A percentile compares a stretch with the other conserved stretches of the same genome.
Evolutionary conservation across 1,140 invertebrate species (phyloP).

Genomic region (Cepaea nemoralis): DNA sequence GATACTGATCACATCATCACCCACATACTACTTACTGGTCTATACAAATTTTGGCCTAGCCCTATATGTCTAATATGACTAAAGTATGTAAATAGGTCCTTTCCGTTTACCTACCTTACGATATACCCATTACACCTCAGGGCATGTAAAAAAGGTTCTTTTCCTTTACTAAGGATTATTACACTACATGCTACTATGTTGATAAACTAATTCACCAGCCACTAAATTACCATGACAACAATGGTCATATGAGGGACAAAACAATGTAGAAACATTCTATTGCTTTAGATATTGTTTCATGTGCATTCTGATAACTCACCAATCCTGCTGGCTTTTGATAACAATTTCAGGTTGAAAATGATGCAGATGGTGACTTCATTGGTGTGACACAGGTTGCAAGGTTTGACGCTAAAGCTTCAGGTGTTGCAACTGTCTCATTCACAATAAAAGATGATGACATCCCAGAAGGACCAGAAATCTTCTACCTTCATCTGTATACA

Average conservation of each 20-base stretch:
- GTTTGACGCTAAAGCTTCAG: slow-evolving; percentile 49
- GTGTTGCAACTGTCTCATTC: slow-evolving; percentile 56
- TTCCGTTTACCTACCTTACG: too few relatives aligned
- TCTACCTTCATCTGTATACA: slow-evolving; percentile 54
- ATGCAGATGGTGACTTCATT: slow-evolving; percentile 59
- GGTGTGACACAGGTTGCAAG: slow-evolving; percentile 61
- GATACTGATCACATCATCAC: too few relatives aligned
- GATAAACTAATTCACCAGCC: too few relatives aligned
- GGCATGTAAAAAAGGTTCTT: too few relatives aligned
- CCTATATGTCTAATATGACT: neutral
- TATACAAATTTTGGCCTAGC: neutral
- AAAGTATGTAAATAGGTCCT: neutral
- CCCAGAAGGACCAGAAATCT: slow-evolving; percentile 64
- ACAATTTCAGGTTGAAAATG: slow-evolving; percentile 52
- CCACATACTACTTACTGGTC: neutral
- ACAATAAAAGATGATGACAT: slow-evolving; percentile 63
- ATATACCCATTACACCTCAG: too few relatives aligned
- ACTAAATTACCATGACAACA: too few relatives aligned
- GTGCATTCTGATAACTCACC: too few relatives aligned
- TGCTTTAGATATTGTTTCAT: too few relatives aligned
- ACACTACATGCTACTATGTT: too few relatives aligned
- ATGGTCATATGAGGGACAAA: too few relatives aligned
- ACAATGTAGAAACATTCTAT: too few relatives aligned
- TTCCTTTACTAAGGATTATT: too few relatives aligned
- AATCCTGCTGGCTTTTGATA: neutral